Evolutionary conservation across 1,140 invertebrate genomes (phyloP).

Genomic region (Trinorchestia longiramus): DNA sequence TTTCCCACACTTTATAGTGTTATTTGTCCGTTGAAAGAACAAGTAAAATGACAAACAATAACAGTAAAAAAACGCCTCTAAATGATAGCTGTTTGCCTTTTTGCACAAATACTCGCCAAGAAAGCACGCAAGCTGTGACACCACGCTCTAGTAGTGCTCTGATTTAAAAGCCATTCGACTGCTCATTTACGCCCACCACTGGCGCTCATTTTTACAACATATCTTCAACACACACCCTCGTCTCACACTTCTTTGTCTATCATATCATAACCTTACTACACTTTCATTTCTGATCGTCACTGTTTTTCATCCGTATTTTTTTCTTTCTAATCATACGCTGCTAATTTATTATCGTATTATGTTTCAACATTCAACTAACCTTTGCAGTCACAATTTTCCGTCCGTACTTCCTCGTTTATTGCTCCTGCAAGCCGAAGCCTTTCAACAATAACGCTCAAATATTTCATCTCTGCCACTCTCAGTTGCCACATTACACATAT

Average conservation of each 20-base stretch:
- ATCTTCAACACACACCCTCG: background rate
- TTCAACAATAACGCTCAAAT: background rate
- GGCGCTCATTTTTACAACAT: background rate
- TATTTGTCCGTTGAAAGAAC: too few species aligned
- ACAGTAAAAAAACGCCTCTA: background rate
- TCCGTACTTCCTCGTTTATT: too few species aligned
- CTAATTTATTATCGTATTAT: background rate
- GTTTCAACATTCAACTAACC: too few species aligned
- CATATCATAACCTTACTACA: background rate
- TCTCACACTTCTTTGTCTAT: background rate
- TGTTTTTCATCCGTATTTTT: too few species aligned
- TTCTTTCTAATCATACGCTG: background rate
- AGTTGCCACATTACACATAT: background rate
- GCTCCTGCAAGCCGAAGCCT: background rate
- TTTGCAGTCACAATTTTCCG: too few species aligned
- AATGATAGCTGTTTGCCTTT: background rate
- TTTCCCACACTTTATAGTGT: too few species aligned
- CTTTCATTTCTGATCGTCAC: too few species aligned
- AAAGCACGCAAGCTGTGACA: background rate
- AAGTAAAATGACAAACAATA: too few species aligned
- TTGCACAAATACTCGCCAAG: background rate
- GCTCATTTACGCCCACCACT: too few species aligned
- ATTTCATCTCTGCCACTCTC: background rate
- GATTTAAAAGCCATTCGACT: background rate
- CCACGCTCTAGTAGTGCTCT: too few species aligned